Percentiles rank a stretch among this genome's conserved stretches.
phyloP scores from a whole-genome alignment of 2,888 invertebrate species.

The Mesorhabditis sp. region DNA sequence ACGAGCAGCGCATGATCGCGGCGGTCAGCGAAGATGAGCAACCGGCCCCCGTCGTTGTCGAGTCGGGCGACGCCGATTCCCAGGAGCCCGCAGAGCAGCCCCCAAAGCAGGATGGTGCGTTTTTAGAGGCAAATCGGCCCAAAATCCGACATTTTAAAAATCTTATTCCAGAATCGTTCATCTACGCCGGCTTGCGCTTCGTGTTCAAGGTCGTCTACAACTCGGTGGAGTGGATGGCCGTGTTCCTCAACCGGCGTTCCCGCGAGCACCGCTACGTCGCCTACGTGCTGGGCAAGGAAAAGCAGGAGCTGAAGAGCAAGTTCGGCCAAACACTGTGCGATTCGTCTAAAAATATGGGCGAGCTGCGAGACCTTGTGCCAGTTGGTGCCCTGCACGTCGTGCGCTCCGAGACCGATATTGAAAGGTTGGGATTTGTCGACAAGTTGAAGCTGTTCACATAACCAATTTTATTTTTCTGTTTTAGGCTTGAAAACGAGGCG shows the following conservation, averaged over 20 bases:
- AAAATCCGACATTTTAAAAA: too few species aligned
- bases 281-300: constrained; percentile 80
- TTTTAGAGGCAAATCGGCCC: too few species aligned
- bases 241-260: constrained; percentile 63
- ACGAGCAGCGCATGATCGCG: constrained; percentile 37
- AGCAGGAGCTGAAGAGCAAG: constrained; percentile 73
- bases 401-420: constrained; percentile 46
- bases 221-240: constrained; percentile 27
- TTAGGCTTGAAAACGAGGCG: constrained; percentile 49
- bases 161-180: constrained; percentile 14
- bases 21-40: constrained; percentile 19
- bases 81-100: too few species aligned
- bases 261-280: constrained; percentile 91
- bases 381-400: constrained; percentile 46
- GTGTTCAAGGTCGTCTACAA: constrained; percentile 26
- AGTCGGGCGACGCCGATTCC: background rate
- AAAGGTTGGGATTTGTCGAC: constrained; percentile 23
- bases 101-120: too few species aligned
- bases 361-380: constrained; percentile 43
- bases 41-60: background rate
- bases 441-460: constrained; percentile 10
- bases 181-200: constrained; percentile 24
- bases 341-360: constrained; percentile 34
- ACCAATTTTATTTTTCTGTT: background rate
- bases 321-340: constrained; percentile 32